A percentile compares a stretch with the other conserved stretches of the same genome.
Evolutionary conservation across 2,888 invertebrate genomes (phyloP).

Genomic region (Incurvaria masculella): DNA sequence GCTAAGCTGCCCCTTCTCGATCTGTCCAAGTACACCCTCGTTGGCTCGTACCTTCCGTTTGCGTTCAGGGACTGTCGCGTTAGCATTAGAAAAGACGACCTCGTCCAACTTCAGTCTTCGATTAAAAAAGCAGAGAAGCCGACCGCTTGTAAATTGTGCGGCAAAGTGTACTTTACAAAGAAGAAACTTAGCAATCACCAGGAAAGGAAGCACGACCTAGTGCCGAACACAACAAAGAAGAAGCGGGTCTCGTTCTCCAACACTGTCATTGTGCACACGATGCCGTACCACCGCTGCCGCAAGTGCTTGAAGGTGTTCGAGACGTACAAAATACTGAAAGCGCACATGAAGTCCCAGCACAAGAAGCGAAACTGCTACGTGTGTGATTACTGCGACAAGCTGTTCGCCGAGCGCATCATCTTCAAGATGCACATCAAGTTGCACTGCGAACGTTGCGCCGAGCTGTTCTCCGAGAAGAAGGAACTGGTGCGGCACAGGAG

Average conservation of each 20-base stretch:
- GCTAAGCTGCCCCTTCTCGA: too few relatives aligned
- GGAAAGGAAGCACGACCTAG: slow-evolving; percentile 35
- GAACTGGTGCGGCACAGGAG: slow-evolving; percentile 27
- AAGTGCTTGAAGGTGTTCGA: slow-evolving; percentile 40
- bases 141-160: slow-evolving; percentile 31
- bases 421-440: slow-evolving; percentile 43
- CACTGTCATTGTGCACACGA: slow-evolving; percentile 36
- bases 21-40: slow-evolving; percentile 20
- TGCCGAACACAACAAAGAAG: slow-evolving; percentile 25
- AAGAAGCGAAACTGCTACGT: slow-evolving; percentile 43
- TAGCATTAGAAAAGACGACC: slow-evolving; percentile 24
- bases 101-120: slow-evolving; percentile 22
- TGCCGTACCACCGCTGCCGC: slow-evolving; percentile 39
- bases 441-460: slow-evolving; percentile 37
- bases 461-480: slow-evolving; percentile 24
- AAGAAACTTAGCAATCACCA: slow-evolving; percentile 34
- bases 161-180: slow-evolving; percentile 30
- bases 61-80: slow-evolving; percentile 27
- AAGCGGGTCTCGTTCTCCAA: slow-evolving; percentile 44
- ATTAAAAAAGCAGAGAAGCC: slow-evolving; percentile 8
- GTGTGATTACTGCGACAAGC: slow-evolving; percentile 40
- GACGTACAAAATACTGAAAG: slow-evolving; percentile 27
- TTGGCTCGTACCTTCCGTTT: slow-evolving; percentile 28
- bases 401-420: slow-evolving; percentile 36
- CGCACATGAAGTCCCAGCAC: slow-evolving; percentile 32